Conservation (phyloP, 1,140 invertebrate species). For the Pseudomyrmex sp. region DNA sequence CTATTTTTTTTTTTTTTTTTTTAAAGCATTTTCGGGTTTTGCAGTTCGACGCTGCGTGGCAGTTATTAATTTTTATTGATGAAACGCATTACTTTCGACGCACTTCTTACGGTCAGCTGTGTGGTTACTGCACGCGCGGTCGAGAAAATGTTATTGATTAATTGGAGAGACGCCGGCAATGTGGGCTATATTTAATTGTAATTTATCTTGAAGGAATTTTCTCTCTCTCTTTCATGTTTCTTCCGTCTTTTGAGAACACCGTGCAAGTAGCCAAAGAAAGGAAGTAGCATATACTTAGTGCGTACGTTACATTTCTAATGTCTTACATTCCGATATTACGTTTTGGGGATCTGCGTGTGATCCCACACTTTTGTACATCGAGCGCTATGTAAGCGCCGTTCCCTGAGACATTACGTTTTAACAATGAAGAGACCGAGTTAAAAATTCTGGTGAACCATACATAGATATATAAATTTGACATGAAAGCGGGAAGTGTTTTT, state of each 20-base stretch:
- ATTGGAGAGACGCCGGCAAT: constrained; percentile 21
- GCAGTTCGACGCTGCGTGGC: not conserved
- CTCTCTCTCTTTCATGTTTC: not conserved
- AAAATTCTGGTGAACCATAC: too few species aligned
- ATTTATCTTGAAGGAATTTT: constrained; percentile 28
- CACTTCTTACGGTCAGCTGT: not conserved
- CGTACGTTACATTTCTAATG: constrained; percentile 12
- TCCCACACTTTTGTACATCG: too few species aligned
- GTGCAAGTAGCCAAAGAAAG: constrained; percentile 11
- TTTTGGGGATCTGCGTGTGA: not conserved
- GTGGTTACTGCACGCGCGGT: not conserved
- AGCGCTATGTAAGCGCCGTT: too few species aligned
- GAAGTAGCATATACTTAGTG: not conserved
- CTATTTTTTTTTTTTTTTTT: not conserved
- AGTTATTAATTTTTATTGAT: constrained; percentile 53
- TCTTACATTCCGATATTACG: constrained; percentile 42
- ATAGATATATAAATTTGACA: too few species aligned
- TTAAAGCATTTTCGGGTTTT: constrained; percentile 8
- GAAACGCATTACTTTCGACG: constrained; percentile 47
- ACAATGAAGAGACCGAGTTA: too few species aligned
- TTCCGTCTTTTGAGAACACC: constrained; percentile 31
- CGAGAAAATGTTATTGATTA: constrained; percentile 50
- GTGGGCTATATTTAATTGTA: constrained; percentile 48
- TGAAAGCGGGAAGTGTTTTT: too few species aligned
- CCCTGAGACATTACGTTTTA: too few species aligned